Evolutionary conservation across 2,797 vertebrate genomes (phyloP).

Genomic region (Neosilurus hyrtlii): DNA sequence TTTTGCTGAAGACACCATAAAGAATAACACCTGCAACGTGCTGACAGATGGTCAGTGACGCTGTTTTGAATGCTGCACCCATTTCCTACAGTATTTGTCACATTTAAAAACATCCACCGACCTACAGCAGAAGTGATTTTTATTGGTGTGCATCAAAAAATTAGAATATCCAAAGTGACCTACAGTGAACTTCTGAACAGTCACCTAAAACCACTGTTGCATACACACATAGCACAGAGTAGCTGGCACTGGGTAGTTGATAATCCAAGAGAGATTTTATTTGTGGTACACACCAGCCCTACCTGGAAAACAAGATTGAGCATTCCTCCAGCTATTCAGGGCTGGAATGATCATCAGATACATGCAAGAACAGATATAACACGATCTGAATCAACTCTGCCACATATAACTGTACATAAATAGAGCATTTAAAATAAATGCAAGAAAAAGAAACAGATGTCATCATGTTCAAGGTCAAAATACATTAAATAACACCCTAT

Average conservation of each 20-base stretch:
- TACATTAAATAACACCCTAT: not conserved
- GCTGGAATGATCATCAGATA: slow-evolving; percentile 12
- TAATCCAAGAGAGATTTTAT: not conserved
- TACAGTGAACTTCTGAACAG: not conserved
- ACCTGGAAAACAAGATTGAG: not conserved
- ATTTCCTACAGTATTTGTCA: slow-evolving; percentile 43
- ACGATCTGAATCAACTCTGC: slow-evolving; percentile 6
- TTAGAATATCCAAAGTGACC: not conserved
- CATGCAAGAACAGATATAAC: slow-evolving; percentile 10
- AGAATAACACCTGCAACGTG: slow-evolving; percentile 37
- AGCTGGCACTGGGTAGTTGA: not conserved
- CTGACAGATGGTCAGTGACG: slow-evolving; percentile 51
- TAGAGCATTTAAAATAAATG: slow-evolving; percentile 18
- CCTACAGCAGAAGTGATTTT: slow-evolving; percentile 58
- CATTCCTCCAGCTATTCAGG: not conserved
- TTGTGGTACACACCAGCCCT: not conserved
- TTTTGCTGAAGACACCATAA: slow-evolving; percentile 16
- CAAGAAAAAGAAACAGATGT: not conserved
- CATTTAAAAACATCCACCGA: slow-evolving; percentile 65
- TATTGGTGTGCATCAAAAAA: slow-evolving; percentile 44
- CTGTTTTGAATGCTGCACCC: slow-evolving; percentile 10
- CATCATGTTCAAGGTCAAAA: slow-evolving; percentile 18
- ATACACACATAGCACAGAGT: not conserved
- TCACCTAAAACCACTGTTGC: not conserved
- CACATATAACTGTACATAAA: not conserved